phyloP scores from a whole-genome alignment of 2,113 vertebrate genomes.

The Centrocercus urophasianus region DNA sequence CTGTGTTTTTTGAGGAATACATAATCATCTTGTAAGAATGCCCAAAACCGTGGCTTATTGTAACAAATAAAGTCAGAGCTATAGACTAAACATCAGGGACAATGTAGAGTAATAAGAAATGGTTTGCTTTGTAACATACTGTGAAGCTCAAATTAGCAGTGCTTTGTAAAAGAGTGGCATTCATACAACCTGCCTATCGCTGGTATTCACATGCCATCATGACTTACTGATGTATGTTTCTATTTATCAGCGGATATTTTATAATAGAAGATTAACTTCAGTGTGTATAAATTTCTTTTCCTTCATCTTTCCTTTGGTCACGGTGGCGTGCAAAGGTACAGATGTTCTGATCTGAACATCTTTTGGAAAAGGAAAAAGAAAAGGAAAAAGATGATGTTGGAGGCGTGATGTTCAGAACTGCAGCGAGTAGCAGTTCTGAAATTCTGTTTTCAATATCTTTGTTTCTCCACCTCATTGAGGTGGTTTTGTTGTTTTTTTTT shows the following conservation, averaged over 20 bases:
- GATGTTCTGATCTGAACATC: neutral
- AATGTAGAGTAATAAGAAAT: neutral
- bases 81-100: neutral
- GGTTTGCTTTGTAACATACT: neutral
- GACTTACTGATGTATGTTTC: neutral
- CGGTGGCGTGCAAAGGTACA: neutral
- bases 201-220: neutral
- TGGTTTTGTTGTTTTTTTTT: neutral
- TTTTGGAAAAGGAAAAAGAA: neutral
- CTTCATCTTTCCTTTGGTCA: neutral
- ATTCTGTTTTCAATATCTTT: neutral
- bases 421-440: neutral
- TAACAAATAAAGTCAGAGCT: neutral
- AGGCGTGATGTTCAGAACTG: neutral
- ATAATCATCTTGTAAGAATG: neutral
- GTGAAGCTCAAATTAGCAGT: conserved; percentile 19
- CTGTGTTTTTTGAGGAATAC: neutral
- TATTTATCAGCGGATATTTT: neutral
- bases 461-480: neutral
- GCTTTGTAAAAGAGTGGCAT: neutral
- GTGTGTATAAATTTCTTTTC: neutral
- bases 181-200: neutral
- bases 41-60: neutral
- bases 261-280: neutral
- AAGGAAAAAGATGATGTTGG: neutral